These are phyloP conservation scores for Oreamnos americanus DNA, from an alignment of 2,113 vertebrate species.

Conservation along the genomic window DNA sequence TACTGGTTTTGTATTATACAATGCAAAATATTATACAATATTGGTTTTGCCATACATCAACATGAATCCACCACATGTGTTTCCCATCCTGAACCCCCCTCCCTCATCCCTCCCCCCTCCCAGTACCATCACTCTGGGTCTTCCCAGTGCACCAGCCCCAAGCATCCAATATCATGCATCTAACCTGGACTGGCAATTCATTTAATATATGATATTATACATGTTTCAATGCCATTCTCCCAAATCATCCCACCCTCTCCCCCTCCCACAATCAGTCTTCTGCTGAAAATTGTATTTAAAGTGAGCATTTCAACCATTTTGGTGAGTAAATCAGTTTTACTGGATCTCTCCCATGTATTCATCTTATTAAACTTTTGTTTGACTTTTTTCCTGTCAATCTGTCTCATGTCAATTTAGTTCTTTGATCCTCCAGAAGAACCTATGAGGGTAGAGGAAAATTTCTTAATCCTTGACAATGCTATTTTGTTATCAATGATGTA, in stretches of 20 bases:
- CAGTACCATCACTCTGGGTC: fast-evolving
- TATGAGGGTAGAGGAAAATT: background rate
- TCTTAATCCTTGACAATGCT: background rate
- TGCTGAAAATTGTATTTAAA: background rate
- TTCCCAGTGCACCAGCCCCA: too few relatives aligned
- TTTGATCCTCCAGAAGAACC: background rate
- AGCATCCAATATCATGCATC: too few relatives aligned
- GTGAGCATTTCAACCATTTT: background rate
- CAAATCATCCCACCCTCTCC: too few relatives aligned
- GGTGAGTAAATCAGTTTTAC: background rate
- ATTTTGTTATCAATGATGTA: background rate
- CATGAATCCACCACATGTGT: too few relatives aligned
- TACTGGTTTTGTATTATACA: too few relatives aligned
- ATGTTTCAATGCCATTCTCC: too few relatives aligned
- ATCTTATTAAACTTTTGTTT: background rate
- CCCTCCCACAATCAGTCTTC: background rate
- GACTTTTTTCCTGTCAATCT: background rate
- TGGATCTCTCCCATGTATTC: background rate
- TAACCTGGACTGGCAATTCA: too few relatives aligned
- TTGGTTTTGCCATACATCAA: too few relatives aligned
- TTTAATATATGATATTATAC: too few relatives aligned
- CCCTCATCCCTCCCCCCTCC: too few relatives aligned
- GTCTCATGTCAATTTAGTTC: background rate
- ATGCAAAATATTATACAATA: too few relatives aligned
- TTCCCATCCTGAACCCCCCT: too few relatives aligned